Percentiles rank a stretch among this genome's conserved stretches.
Evolutionary conservation across 2,113 vertebrate species (phyloP).

Genomic region (Cyphomyrus plagiostoma): DNA sequence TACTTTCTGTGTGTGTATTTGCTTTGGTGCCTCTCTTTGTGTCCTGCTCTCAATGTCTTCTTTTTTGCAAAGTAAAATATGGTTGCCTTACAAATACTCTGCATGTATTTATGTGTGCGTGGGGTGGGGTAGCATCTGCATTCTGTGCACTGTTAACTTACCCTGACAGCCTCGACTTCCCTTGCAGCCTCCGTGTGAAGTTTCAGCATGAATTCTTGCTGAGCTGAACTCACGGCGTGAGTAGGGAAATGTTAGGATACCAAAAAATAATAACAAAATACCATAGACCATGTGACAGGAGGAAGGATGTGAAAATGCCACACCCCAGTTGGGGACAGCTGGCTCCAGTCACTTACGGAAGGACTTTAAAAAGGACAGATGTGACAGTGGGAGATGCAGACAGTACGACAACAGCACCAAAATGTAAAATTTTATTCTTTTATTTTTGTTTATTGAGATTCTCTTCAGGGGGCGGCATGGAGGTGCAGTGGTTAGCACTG

Average conservation of each 20-base stretch:
- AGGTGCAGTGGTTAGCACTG: too few species aligned
- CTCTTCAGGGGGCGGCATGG: too few species aligned
- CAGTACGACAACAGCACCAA: not conserved
- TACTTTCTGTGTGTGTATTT: not conserved
- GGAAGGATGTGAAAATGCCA: not conserved
- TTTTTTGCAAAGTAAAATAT: not conserved
- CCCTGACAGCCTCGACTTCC: not conserved
- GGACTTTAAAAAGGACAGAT: not conserved
- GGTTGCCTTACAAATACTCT: not conserved
- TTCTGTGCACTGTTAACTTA: not conserved
- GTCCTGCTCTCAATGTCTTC: not conserved
- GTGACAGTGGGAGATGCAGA: not conserved
- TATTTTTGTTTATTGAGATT: not conserved
- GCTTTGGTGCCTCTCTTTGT: not conserved
- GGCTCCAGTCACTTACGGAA: not conserved
- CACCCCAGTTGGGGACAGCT: not conserved
- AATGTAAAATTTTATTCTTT: not conserved
- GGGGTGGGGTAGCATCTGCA: not conserved
- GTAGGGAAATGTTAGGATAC: not conserved
- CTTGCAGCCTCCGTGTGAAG: not conserved
- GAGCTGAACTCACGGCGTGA: not conserved
- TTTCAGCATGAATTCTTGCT: not conserved
- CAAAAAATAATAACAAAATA: not conserved
- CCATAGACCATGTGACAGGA: not conserved
- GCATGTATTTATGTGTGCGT: not conserved